Percentiles rank a stretch among this genome's conserved stretches.
phyloP scores from a whole-genome alignment of 2,888 invertebrate genomes.

The Lasioglossum figueresi region DNA sequence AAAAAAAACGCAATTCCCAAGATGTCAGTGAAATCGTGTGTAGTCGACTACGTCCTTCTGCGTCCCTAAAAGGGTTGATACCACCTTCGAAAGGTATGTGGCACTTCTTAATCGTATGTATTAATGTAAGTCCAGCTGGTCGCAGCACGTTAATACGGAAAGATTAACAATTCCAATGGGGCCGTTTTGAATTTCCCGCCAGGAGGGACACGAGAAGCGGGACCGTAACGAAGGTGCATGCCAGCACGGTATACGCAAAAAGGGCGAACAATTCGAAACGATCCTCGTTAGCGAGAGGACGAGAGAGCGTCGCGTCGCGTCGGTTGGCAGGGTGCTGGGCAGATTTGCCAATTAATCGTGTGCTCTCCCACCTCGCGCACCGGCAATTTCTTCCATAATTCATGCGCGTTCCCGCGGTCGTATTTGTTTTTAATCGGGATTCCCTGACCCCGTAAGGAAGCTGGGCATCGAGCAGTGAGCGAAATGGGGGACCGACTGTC shows the following conservation, averaged over 20 bases:
- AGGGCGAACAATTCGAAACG: slow-evolving; percentile 38
- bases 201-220: neutral
- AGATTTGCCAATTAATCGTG: slow-evolving; percentile 68
- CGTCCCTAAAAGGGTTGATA: neutral
- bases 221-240: neutral
- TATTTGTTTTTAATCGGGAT: slow-evolving; percentile 74
- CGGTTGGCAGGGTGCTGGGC: slow-evolving; percentile 19
- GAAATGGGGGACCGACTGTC: neutral
- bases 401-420: slow-evolving; percentile 66
- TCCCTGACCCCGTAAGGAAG: slow-evolving; percentile 61
- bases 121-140: neutral
- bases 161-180: slow-evolving; percentile 3
- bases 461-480: slow-evolving; percentile 24
- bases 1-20: neutral
- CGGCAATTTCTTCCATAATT: slow-evolving; percentile 76
- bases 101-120: slow-evolving; percentile 1
- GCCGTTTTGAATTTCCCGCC: slow-evolving; percentile 9
- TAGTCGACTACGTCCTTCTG: neutral
- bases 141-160: neutral
- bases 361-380: slow-evolving; percentile 34
- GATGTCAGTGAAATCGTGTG: neutral
- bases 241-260: slow-evolving; percentile 14
- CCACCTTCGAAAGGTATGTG: neutral
- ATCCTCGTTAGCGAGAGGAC: slow-evolving; percentile 44
- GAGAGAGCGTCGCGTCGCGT: slow-evolving; percentile 5